Base-by-base conservation (phyloP, 2,113 vertebrate species). In the Myotis lucifugus region DNA sequence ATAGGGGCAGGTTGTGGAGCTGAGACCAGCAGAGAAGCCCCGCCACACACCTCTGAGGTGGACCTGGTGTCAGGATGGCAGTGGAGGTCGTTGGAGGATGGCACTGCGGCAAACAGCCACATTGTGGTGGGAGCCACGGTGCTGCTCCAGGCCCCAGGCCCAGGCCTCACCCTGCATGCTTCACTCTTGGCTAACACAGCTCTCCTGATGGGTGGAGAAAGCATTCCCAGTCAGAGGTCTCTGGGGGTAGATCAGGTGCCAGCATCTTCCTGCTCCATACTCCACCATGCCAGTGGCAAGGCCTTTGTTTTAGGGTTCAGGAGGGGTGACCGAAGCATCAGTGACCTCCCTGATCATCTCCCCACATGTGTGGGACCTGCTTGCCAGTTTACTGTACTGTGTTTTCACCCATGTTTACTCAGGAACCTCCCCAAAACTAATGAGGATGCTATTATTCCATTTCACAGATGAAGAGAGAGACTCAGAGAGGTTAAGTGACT, bases 361-460 rank as follows among this genome's bases (percentile, higher is more conserved):
- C 42, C 40, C 7, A 5, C 46, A 25, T 6, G 23, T 27, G 13
- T 1, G 0, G 21, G 32, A 50, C 34, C 0, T 8, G 17, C 52
- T 82, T 83, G 66, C 13, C 32, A 11, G 1, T 73, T 54, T 77
- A 40, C 40, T 61, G 8, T 14, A 61, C 21, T 59, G 56, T 59
- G 32, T 32, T 85, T 91, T 91, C 18, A 54, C 42, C 52, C 54
- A 3, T 23, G 6, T 56, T 70, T 90, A 84, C 18, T 73, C n/a
- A 76, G 73, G 52, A 86, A 54, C 29, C 32, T 76, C 18, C 52
- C n/a, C n/a, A 1, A 72, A 85, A 82, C 15, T 69, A 84, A 23
- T 76, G 27, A 91, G 40, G 21, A 73, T 29, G 11, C 34, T 50
- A 14, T 83, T 54, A 69, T 46, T 70, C 25, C 27, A 69, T 64